Evolutionary conservation across 2,113 vertebrate genomes (phyloP).

Genomic region (Neodon shergylaensis): DNA sequence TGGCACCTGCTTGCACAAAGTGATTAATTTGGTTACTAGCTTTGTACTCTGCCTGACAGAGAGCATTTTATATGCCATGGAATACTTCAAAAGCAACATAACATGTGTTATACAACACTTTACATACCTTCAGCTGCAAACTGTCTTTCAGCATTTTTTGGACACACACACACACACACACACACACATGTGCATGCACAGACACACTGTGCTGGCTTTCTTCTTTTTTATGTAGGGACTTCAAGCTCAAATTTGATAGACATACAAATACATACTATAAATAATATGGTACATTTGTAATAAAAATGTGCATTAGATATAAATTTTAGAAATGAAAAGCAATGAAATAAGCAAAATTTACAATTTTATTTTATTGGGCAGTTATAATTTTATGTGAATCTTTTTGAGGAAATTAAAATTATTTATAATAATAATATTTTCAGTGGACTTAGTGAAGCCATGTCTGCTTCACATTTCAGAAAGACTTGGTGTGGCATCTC

Average conservation of each 20-base stretch:
- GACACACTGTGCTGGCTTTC: no score
- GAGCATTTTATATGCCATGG: neutral
- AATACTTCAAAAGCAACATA: neutral
- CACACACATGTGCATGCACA: neutral
- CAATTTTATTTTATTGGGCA: slow-evolving; percentile 54
- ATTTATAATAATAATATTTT: slow-evolving; percentile 58
- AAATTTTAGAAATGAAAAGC: neutral
- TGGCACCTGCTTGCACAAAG: neutral
- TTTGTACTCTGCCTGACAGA: neutral
- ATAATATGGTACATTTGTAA: neutral
- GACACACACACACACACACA: neutral
- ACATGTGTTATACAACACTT: neutral
- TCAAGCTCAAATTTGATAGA: neutral
- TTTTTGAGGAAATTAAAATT: slow-evolving; percentile 56
- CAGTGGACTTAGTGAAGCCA: neutral
- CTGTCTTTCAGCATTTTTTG: neutral
- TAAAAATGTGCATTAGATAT: slow-evolving; percentile 2
- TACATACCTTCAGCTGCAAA: neutral
- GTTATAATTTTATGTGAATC: slow-evolving; percentile 31
- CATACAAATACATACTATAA: neutral
- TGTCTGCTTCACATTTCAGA: slow-evolving; percentile 34
- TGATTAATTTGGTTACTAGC: neutral
- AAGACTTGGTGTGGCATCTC: neutral
- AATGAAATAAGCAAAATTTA: slow-evolving; percentile 51
- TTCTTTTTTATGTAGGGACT: neutral